phyloP scores from a whole-genome alignment of 2,113 vertebrate genomes.

The Setophaga coronata region DNA sequence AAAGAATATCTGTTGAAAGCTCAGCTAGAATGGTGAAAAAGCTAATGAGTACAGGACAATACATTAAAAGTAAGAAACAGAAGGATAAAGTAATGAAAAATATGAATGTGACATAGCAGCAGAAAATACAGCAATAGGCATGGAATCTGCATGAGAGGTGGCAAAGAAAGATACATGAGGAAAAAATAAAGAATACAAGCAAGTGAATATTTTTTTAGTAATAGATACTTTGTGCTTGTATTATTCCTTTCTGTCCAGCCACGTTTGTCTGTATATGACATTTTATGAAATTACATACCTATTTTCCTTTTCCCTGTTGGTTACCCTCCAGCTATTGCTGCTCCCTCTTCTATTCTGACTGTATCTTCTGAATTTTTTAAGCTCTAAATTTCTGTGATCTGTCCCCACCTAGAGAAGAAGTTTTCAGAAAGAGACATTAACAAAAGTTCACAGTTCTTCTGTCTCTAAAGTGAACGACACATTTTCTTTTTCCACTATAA shows the following conservation, averaged over 20 bases:
- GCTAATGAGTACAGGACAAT: background rate
- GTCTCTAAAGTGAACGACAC: background rate
- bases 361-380: background rate
- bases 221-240: background rate
- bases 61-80: background rate
- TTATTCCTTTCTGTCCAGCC: background rate
- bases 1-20: background rate
- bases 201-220: background rate
- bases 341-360: constrained; percentile 26
- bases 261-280: background rate
- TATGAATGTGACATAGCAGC: background rate
- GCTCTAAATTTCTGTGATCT: background rate
- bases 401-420: background rate
- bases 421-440: background rate
- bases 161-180: background rate
- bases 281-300: constrained; percentile 20
- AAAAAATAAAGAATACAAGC: background rate
- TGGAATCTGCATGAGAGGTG: background rate
- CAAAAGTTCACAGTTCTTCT: background rate
- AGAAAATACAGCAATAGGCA: background rate
- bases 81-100: background rate
- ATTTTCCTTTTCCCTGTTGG: background rate
- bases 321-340: background rate
- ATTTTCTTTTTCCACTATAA: background rate
- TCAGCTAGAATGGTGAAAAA: background rate